These are phyloP conservation scores for Poecilus cupreus DNA, from an alignment of 2,888 invertebrate genomes.

Conservation along the genomic window DNA sequence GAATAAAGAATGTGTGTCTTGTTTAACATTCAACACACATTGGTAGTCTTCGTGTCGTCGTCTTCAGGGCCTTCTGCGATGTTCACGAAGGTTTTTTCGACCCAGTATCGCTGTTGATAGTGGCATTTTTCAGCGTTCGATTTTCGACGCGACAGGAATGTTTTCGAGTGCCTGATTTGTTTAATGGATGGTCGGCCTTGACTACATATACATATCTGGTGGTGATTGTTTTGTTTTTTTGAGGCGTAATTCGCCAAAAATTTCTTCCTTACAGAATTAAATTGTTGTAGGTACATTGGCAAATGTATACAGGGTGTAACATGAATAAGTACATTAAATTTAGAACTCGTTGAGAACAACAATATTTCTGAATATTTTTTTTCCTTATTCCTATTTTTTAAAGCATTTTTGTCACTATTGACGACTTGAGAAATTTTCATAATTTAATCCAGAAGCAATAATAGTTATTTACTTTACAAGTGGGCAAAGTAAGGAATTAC, in stretches of 20 bases:
- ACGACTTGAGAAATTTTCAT: too few species aligned
- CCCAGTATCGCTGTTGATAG: not conserved
- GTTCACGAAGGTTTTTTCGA: not conserved
- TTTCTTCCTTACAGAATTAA: not conserved
- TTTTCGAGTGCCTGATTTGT: not conserved
- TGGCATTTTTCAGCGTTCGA: slow-evolving; percentile 5
- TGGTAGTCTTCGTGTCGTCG: too few species aligned
- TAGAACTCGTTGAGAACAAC: too few species aligned
- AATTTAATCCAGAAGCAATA: too few species aligned
- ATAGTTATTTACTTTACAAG: too few species aligned
- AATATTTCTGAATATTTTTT: too few species aligned
- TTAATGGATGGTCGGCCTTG: slow-evolving; percentile 2
- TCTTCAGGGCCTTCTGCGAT: not conserved
- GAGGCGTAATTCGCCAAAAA: not conserved
- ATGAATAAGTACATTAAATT: too few species aligned
- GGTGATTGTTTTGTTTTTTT: not conserved
- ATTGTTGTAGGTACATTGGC: too few species aligned
- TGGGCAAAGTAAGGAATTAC: too few species aligned
- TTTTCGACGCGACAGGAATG: not conserved
- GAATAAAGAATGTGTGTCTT: slow-evolving; percentile 2
- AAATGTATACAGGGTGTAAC: too few species aligned
- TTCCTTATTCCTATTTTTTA: too few species aligned
- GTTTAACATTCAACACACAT: not conserved
- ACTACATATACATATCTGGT: not conserved
- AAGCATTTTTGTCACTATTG: too few species aligned